Percentiles rank a stretch among this genome's conserved stretches.
Conservation (phyloP, 2,888 invertebrate species). For the Bibio marci region DNA sequence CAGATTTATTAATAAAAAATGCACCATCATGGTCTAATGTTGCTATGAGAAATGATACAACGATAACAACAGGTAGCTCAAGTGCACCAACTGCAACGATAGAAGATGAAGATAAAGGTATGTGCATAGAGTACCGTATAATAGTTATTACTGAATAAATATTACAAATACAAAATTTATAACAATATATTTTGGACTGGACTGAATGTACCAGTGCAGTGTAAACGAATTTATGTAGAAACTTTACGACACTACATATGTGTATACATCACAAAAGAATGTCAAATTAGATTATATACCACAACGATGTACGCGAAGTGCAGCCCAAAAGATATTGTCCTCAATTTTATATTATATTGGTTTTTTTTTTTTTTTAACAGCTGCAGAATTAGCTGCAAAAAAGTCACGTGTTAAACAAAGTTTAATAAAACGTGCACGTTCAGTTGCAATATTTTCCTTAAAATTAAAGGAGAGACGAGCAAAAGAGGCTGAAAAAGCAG, state of each 20-base stretch:
- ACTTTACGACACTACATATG: not conserved
- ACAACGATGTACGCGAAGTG: no score
- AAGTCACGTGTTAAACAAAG: slow-evolving; percentile 55
- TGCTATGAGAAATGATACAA: slow-evolving; percentile 22
- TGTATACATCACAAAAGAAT: not conserved
- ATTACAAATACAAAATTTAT: no score
- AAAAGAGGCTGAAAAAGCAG: slow-evolving; percentile 53
- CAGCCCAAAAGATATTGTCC: no score
- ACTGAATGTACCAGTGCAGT: no score
- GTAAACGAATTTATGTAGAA: slow-evolving; percentile 29
- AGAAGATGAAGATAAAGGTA: slow-evolving; percentile 43
- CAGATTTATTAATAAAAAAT: slow-evolving; percentile 27
- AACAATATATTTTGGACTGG: no score
- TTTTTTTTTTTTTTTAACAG: slow-evolving; percentile 11
- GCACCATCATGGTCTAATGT: slow-evolving; percentile 38
- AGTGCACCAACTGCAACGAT: slow-evolving; percentile 18
- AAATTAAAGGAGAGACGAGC: slow-evolving; percentile 64
- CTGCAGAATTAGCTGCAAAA: slow-evolving; percentile 43
- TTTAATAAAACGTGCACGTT: slow-evolving; percentile 66
- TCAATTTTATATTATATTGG: slow-evolving; percentile 1
- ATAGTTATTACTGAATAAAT: no score
- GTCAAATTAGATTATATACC: no score
- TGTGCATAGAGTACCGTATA: no score
- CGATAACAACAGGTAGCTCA: slow-evolving; percentile 19
- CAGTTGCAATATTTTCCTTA: slow-evolving; percentile 71